Evolutionary conservation across 2,797 vertebrate species (phyloP).

Genomic region (Sternotherus odoratus): DNA sequence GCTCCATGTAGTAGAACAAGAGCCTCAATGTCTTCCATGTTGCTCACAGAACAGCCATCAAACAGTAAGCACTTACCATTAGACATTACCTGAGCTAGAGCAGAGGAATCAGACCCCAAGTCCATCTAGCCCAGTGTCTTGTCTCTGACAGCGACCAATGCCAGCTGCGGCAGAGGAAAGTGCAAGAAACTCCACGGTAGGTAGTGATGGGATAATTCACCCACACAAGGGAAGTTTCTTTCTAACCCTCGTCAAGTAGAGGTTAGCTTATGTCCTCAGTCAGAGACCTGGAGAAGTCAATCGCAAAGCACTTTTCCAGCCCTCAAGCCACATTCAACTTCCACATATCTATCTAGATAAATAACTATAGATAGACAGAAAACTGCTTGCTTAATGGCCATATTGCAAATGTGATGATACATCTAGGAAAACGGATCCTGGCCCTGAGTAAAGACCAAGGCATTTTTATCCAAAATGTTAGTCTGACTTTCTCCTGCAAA

Average conservation of each 20-base stretch:
- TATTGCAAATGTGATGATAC: background rate
- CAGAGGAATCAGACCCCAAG: background rate
- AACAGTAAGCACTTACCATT: background rate
- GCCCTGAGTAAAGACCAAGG: background rate
- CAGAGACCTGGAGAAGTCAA: conserved; percentile 12
- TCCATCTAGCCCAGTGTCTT: background rate
- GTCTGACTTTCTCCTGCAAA: background rate
- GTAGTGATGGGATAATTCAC: background rate
- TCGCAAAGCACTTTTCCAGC: conserved; percentile 5
- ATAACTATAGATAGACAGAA: background rate
- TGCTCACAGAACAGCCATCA: background rate
- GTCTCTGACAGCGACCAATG: background rate
- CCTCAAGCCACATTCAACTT: background rate
- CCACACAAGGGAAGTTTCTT: background rate
- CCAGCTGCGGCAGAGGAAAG: background rate
- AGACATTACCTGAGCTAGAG: background rate
- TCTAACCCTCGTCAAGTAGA: background rate
- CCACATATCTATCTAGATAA: rapidly evolving
- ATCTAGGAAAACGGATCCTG: background rate
- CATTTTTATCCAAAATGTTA: background rate
- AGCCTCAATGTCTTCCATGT: background rate
- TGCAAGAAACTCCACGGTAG: background rate
- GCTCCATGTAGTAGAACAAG: conserved; percentile 17
- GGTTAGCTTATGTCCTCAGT: background rate
- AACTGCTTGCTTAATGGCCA: background rate